Evolutionary conservation across 2,113 vertebrate genomes (phyloP).

Genomic region (Oryzias woworae): DNA sequence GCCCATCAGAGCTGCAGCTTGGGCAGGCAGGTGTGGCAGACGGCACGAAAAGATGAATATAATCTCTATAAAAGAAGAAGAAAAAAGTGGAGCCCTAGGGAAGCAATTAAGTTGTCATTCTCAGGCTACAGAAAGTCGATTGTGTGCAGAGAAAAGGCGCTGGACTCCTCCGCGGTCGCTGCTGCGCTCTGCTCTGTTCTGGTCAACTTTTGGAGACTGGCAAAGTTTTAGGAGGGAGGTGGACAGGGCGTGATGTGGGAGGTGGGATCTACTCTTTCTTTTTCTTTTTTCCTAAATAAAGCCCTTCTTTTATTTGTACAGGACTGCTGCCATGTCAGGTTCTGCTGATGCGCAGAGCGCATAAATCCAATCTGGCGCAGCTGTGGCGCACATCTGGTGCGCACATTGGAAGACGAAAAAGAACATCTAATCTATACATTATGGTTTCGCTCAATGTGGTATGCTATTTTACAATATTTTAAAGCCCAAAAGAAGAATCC

Average conservation of each 20-base stretch:
- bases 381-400: constrained; percentile 61
- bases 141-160: constrained; percentile 17
- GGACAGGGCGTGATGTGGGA: constrained; percentile 29
- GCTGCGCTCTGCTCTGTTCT: constrained; percentile 16
- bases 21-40: constrained; percentile 64
- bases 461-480: constrained; percentile 1
- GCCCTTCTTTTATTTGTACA: constrained; percentile 7
- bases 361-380: constrained; percentile 20
- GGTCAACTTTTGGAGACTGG: constrained; percentile 32
- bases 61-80: background rate
- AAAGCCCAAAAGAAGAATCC: constrained; percentile 1
- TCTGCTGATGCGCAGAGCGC: constrained; percentile 37
- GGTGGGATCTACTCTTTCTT: constrained; percentile 13
- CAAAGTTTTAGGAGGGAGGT: constrained; percentile 31
- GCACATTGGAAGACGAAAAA: constrained; percentile 29
- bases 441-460: background rate
- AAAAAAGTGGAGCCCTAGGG: constrained; percentile 55
- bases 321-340: constrained; percentile 14
- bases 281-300: background rate
- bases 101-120: constrained; percentile 54
- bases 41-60: constrained; percentile 29
- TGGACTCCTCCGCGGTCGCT: constrained; percentile 18
- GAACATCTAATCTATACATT: constrained; percentile 12
- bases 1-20: constrained; percentile 59
- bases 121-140: constrained; percentile 30